phyloP scores from a whole-genome alignment of 2,113 vertebrate species.

The Elachura formosa region DNA sequence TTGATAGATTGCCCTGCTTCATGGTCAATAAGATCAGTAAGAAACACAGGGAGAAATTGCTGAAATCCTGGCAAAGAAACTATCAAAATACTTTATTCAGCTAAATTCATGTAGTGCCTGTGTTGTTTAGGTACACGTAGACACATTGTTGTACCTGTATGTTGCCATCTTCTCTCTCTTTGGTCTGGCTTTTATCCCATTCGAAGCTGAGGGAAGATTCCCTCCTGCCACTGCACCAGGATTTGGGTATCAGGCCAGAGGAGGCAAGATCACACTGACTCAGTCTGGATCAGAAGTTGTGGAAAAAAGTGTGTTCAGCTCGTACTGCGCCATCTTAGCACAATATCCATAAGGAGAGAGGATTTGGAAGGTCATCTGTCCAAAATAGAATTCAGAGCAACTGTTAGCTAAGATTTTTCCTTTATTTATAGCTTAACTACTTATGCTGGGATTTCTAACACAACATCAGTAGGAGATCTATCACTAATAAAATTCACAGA shows the following conservation, averaged over 20 bases:
- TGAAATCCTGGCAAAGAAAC: neutral
- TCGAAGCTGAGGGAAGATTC: fast-evolving
- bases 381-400: neutral
- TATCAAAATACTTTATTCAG: neutral
- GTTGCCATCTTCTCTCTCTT: neutral
- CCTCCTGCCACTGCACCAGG: neutral
- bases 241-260: neutral
- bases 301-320: neutral
- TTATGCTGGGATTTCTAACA: neutral
- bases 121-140: neutral
- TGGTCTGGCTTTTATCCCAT: neutral
- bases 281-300: neutral
- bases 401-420: neutral
- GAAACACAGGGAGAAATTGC: neutral
- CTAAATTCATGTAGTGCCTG: neutral
- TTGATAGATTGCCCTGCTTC: neutral
- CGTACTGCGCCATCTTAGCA: neutral
- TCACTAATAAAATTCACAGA: neutral
- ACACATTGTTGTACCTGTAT: neutral
- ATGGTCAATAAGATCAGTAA: neutral
- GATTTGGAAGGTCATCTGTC: neutral
- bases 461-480: neutral
- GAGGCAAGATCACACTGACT: fast-evolving
- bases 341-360: neutral
- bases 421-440: neutral